Conservation (phyloP, 1,140 invertebrate species). For the Drosophila sulfurigaster region DNA sequence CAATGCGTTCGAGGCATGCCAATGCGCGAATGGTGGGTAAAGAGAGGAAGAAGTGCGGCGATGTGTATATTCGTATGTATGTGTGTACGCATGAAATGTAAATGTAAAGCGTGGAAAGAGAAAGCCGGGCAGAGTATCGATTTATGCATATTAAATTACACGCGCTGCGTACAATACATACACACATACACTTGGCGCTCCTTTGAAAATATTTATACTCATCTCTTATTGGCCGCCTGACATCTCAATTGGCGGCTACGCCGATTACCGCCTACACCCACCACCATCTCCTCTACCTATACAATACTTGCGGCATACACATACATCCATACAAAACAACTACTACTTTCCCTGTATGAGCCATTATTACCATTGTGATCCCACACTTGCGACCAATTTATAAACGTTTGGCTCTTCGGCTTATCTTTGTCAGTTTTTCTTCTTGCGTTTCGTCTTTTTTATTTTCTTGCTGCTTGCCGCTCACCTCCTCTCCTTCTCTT, state of each 20-base stretch:
- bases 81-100: constrained; percentile 2
- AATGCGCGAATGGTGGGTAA: constrained; percentile 14
- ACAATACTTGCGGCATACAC: too few species aligned
- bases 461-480: constrained; percentile 16
- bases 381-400: constrained; percentile 77
- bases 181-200: constrained; percentile 33
- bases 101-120: constrained; percentile 10
- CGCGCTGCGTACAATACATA: constrained; percentile 49
- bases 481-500: neutral
- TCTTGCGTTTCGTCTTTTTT: constrained; percentile 4
- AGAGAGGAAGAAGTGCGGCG: neutral
- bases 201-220: constrained; percentile 69
- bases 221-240: constrained; percentile 70
- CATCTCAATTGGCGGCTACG: constrained; percentile 67
- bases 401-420: constrained; percentile 71
- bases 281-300: neutral
- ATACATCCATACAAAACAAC: neutral
- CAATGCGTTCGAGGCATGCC: constrained; percentile 44
- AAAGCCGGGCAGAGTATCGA: constrained; percentile 57
- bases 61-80: neutral
- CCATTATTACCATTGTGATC: constrained; percentile 70
- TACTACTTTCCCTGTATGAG: neutral
- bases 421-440: constrained; percentile 60
- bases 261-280: constrained; percentile 24
- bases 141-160: constrained; percentile 81